phyloP scores from a whole-genome alignment of 1,140 invertebrate genomes.

The Nebria ingens region DNA sequence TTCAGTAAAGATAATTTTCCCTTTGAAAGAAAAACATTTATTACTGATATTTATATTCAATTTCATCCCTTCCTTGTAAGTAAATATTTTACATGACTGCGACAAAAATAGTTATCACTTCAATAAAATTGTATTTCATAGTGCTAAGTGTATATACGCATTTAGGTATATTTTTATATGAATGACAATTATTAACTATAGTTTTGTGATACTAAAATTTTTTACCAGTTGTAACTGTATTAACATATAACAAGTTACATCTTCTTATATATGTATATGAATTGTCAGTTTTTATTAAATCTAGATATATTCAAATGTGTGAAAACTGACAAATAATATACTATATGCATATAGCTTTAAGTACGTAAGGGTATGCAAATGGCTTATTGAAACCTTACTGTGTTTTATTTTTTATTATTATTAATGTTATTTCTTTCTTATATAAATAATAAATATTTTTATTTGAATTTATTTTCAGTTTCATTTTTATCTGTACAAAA shows the following conservation, averaged over 20 bases:
- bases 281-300: background rate
- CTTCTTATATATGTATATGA: background rate
- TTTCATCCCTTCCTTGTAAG: too few relatives aligned
- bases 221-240: too few relatives aligned
- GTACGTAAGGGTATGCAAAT: background rate
- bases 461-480: too few relatives aligned
- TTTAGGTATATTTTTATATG: slow-evolving; percentile 1
- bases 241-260: too few relatives aligned
- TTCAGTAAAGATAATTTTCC: too few relatives aligned
- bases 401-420: background rate
- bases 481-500: too few relatives aligned
- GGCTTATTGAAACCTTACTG: background rate
- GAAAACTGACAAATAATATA: background rate
- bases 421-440: background rate
- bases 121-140: too few relatives aligned
- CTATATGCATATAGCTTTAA: background rate
- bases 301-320: background rate
- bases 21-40: too few relatives aligned
- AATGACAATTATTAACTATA: background rate
- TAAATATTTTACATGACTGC: too few relatives aligned
- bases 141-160: too few relatives aligned
- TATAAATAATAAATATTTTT: slow-evolving; percentile 1
- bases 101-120: too few relatives aligned
- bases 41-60: too few relatives aligned
- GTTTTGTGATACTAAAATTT: background rate